A percentile compares a stretch with the other conserved stretches of the same genome.
These are phyloP conservation scores for Embidobia sp. DNA, from an alignment of 2,888 invertebrate species.

Conservation along the genomic window DNA sequence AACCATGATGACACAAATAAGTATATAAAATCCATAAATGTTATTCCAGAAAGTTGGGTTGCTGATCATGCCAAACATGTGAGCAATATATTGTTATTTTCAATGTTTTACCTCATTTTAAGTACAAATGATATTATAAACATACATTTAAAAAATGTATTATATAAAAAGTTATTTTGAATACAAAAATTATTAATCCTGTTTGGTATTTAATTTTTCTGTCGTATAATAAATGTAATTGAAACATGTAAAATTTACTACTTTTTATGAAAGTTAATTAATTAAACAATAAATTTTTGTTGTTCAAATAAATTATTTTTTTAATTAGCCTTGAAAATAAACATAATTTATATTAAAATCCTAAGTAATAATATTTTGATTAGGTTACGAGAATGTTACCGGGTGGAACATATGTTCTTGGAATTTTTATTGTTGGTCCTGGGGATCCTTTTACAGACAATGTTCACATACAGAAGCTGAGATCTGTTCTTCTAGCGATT, in stretches of 20 bases:
- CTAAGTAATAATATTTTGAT: not conserved
- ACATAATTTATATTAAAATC: too few species aligned
- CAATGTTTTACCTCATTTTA: too few species aligned
- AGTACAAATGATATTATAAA: too few species aligned
- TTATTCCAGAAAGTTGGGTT: conserved; percentile 87
- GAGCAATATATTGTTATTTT: conserved; percentile 33
- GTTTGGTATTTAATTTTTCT: too few species aligned
- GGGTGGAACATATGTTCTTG: conserved; percentile 93
- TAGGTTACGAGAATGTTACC: conserved; percentile 93
- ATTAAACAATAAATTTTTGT: too few species aligned
- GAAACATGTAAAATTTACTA: too few species aligned
- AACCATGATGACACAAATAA: conserved; percentile 77
- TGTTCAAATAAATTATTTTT: too few species aligned
- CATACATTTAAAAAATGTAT: too few species aligned
- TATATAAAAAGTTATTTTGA: too few species aligned
- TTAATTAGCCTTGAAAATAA: too few species aligned
- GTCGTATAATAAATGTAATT: not conserved
- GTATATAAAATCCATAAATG: conserved; percentile 82
- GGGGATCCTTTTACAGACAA: conserved; percentile 85
- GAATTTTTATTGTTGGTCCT: conserved; percentile 89
- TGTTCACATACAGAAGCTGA: conserved; percentile 84
- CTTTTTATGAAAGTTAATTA: too few species aligned
- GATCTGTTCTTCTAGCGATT: conserved; percentile 83
- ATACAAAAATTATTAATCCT: too few species aligned
- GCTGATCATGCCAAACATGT: conserved; percentile 92